A percentile compares a stretch with the other conserved stretches of the same genome.
Evolutionary conservation across 2,888 invertebrate genomes (phyloP).

Genomic region (Sinotaia quadrata): DNA sequence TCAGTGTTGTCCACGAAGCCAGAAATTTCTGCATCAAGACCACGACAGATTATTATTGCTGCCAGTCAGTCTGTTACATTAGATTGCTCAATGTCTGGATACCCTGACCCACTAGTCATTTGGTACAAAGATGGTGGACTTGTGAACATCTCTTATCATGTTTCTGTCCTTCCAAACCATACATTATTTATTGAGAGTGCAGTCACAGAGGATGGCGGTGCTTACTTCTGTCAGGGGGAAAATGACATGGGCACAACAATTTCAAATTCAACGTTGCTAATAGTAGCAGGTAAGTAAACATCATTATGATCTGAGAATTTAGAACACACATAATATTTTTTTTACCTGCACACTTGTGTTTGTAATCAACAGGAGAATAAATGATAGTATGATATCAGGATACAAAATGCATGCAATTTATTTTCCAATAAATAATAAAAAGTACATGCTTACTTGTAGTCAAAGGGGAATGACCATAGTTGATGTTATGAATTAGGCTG

Average conservation of each 20-base stretch:
- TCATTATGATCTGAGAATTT: no score
- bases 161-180: conserved; percentile 43
- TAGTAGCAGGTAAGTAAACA: conserved; percentile 57
- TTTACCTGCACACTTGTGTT: no score
- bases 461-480: no score
- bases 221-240: conserved; percentile 55
- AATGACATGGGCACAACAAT: conserved; percentile 50
- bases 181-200: conserved; percentile 48
- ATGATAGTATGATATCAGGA: no score
- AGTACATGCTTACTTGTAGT: no score
- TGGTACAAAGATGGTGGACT: conserved; percentile 52
- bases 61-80: conserved; percentile 44
- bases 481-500: no score
- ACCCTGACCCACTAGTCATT: conserved; percentile 44
- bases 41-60: conserved; percentile 41
- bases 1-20: conserved; percentile 43
- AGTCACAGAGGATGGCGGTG: conserved; percentile 45
- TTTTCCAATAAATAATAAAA: no score
- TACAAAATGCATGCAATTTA: no score
- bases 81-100: conserved; percentile 54
- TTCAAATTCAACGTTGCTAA: conserved; percentile 48
- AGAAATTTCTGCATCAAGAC: conserved; percentile 39
- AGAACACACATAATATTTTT: no score
- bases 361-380: no score
- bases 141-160: conserved; percentile 34